Percentiles rank a stretch among this genome's conserved stretches.
These are phyloP conservation scores for Antennarius striatus DNA, from an alignment of 2,113 vertebrate genomes.

Conservation along the genomic window DNA sequence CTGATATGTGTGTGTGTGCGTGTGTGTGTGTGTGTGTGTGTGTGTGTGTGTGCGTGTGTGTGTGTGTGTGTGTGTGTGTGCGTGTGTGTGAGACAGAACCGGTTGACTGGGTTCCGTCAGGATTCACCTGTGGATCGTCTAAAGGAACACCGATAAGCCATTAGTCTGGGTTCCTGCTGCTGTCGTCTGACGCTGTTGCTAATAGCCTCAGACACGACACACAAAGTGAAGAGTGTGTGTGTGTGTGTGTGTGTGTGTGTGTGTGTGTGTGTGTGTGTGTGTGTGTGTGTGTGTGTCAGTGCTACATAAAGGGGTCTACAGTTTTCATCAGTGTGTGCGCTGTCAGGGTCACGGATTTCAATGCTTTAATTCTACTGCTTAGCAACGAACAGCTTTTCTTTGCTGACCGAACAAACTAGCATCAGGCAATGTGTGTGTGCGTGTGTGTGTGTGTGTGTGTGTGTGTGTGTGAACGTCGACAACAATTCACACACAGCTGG, in stretches of 20 bases:
- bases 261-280: conserved; percentile 2
- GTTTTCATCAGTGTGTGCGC: conserved; percentile 5
- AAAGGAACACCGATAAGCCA: conserved; percentile 56
- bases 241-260: conserved; percentile 8
- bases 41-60: neutral
- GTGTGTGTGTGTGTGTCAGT: conserved; percentile 5
- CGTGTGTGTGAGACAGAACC: conserved; percentile 2
- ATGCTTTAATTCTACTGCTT: neutral
- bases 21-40: neutral
- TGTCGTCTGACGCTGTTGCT: conserved; percentile 25
- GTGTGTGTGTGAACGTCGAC: too few relatives aligned
- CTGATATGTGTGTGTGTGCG: conserved; percentile 6
- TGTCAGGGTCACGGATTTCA: conserved; percentile 21
- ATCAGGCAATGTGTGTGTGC: too few relatives aligned
- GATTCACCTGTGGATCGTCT: conserved; percentile 22
- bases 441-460: too few relatives aligned
- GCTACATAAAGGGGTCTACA: conserved; percentile 12
- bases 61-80: too few relatives aligned
- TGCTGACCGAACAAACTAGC: too few relatives aligned
- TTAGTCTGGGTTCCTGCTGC: conserved; percentile 39
- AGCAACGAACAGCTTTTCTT: too few relatives aligned
- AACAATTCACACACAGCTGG: too few relatives aligned
- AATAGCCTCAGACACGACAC: conserved; percentile 37
- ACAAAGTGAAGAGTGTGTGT: conserved; percentile 20
- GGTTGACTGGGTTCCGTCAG: conserved; percentile 4